A percentile compares a stretch with the other conserved stretches of the same genome.
Conservation (phyloP, 2,888 invertebrate genomes). For the Lepidocyrtoides sp. region DNA sequence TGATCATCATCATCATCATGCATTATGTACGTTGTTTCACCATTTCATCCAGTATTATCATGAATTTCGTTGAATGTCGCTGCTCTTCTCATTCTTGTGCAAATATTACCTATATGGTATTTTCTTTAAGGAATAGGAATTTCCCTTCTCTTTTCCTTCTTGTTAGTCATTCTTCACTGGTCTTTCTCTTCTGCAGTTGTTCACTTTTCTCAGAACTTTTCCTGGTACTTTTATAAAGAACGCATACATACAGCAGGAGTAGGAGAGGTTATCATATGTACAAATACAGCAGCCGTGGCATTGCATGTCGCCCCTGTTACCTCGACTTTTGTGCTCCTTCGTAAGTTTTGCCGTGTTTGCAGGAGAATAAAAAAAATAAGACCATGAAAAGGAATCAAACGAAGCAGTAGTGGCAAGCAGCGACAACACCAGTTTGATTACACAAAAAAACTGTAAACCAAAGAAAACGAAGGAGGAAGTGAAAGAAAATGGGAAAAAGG, state of each 20-base stretch:
- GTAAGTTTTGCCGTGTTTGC: conserved; percentile 1
- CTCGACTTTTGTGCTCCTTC: not conserved
- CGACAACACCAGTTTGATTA: conserved; percentile 24
- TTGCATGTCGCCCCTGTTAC: not conserved
- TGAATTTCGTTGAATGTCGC: not conserved
- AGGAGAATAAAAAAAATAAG: not conserved
- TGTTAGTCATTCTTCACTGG: conserved; percentile 30
- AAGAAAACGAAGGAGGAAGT: not conserved
- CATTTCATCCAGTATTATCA: not conserved
- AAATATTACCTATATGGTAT: not conserved
- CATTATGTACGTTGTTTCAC: not conserved
- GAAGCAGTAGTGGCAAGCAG: not conserved
- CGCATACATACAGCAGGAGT: too few species aligned
- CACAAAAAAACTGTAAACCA: not conserved
- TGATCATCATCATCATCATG: not conserved
- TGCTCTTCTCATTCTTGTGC: not conserved
- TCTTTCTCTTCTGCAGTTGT: conserved; percentile 1
- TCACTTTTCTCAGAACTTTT: not conserved
- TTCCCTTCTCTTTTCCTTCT: not conserved
- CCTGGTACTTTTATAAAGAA: too few species aligned
- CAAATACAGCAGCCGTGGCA: not conserved
- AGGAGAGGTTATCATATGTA: too few species aligned
- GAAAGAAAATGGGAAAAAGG: conserved; percentile 3
- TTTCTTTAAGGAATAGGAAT: not conserved
- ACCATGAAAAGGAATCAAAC: not conserved